phyloP scores from a whole-genome alignment of 2,888 invertebrate species.

The Caenorhabditis sp. region DNA sequence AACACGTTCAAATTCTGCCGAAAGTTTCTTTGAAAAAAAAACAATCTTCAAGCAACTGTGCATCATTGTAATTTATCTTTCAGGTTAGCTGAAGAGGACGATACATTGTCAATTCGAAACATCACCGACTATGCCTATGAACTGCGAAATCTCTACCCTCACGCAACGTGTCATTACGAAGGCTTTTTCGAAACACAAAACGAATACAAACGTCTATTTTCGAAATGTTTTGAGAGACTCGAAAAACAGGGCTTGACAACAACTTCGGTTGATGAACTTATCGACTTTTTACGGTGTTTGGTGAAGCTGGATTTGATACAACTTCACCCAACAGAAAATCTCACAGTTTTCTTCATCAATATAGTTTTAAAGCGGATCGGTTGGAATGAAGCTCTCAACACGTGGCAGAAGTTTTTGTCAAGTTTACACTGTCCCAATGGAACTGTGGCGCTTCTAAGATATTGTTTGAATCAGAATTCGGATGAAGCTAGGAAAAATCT shows the following conservation, averaged over 20 bases:
- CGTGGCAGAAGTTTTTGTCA: conserved; percentile 61
- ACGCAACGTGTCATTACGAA: conserved; percentile 39
- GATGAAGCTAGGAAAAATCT: conserved; percentile 38
- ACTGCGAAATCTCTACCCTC: conserved; percentile 55
- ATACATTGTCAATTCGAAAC: conserved; percentile 25
- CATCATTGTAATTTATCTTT: neutral
- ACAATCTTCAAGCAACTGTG: too few relatives aligned
- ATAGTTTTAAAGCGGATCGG: conserved; percentile 53
- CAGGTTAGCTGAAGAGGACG: conserved; percentile 23
- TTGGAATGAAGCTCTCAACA: conserved; percentile 57
- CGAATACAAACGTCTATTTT: conserved; percentile 48
- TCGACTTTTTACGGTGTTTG: conserved; percentile 55
- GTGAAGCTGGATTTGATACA: conserved; percentile 54
- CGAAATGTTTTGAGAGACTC: conserved; percentile 38
- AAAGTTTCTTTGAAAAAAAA: neutral
- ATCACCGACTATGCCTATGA: conserved; percentile 59
- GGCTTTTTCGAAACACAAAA: conserved; percentile 47
- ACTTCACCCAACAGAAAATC: conserved; percentile 54
- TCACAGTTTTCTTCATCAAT: conserved; percentile 50
- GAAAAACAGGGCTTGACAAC: conserved; percentile 24
- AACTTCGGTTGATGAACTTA: conserved; percentile 44
- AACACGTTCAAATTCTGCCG: too few relatives aligned
- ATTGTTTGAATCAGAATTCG: conserved; percentile 23
- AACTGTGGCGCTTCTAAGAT: conserved; percentile 50
- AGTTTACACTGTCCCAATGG: conserved; percentile 55